Base-by-base conservation (phyloP, 2,113 vertebrate genomes). In the Ophiodon elongatus region DNA sequence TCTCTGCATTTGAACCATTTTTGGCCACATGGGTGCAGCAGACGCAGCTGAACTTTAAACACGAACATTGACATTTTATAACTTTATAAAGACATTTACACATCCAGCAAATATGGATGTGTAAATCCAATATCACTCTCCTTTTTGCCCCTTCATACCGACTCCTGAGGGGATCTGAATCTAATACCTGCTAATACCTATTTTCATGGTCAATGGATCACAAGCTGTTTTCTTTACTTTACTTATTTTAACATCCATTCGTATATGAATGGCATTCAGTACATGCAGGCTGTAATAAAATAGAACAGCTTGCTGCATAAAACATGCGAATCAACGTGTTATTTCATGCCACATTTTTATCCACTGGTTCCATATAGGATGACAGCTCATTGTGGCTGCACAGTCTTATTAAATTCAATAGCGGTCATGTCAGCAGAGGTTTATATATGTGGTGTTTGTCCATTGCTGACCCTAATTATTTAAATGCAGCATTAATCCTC, bases 401-500 rank as follows among this genome's bases (percentile, higher is more conserved):
- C 65, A 60, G 57, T 82, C 73, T 75, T 76, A 87, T 92, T 92
- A 90, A 90, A 91, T 86, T 85, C 89, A 89, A 29, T 75, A 70
- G 82, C 60, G 41, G 73, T 72, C 73, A 72, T 88, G 85, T 90
- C 91, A 81, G 52, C 87, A 6, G 79, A 62, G 37, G 79, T 85
- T 89, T 88, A 82, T 88, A 89, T 82, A 83, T 77, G 76, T 80
- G 71, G 19, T 89, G 85, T 93, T 94, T 91, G 80, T 92, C 88
- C 66, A 69, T 62, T 54, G 73, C 84, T 93, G 93, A 94, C 94
- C 93, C 91, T 93, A 92, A 94, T 95, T 94, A 96, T 95, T 94
- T 84, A 95, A 95, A 96, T 94, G 83, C 88, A 52, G 70, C 83
- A 86, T 89, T 94, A 95, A 95, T 95, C 92, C 93, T 86, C 67